phyloP scores from a whole-genome alignment of 2,888 invertebrate genomes.

The Apodemia hepburni region DNA sequence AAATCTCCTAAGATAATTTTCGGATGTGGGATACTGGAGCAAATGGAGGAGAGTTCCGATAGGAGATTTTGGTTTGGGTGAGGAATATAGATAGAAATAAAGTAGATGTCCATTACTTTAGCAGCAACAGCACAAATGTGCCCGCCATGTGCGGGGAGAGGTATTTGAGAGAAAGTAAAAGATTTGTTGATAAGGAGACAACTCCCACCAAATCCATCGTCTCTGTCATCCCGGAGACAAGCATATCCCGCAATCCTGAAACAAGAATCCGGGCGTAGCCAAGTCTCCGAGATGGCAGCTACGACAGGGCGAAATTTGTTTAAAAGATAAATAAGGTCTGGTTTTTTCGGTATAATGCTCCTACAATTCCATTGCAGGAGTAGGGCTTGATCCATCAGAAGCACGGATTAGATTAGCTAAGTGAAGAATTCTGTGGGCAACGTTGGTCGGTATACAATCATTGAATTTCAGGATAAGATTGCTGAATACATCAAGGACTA shows the following conservation, averaged over 20 bases:
- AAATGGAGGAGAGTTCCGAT: not conserved
- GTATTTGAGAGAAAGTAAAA: slow-evolving; percentile 21
- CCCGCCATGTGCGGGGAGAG: slow-evolving; percentile 14
- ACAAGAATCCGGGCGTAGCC: slow-evolving; percentile 11
- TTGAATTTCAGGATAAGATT: not conserved
- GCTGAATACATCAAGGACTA: not conserved
- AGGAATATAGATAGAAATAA: slow-evolving; percentile 24
- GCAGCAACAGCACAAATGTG: slow-evolving; percentile 19
- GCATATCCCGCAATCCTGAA: slow-evolving; percentile 19
- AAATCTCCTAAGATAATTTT: slow-evolving; percentile 23
- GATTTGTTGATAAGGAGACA: slow-evolving; percentile 19
- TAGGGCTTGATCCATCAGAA: too few relatives aligned
- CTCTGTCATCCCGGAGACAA: slow-evolving; percentile 25
- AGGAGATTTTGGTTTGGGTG: slow-evolving; percentile 13
- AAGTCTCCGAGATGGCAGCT: slow-evolving; percentile 23
- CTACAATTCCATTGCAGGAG: too few relatives aligned
- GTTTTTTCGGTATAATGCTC: not conserved
- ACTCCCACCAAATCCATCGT: slow-evolving; percentile 23
- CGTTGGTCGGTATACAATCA: slow-evolving; percentile 3
- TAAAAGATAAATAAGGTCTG: slow-evolving; percentile 16
- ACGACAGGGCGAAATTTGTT: slow-evolving; percentile 18
- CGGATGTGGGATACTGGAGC: slow-evolving; percentile 18
- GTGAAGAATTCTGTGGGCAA: not conserved
- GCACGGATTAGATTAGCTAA: not conserved
- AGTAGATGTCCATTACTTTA: slow-evolving; percentile 16